Base-by-base conservation (phyloP, 1,140 invertebrate genomes). In the Vollenhovia emeryi region DNA sequence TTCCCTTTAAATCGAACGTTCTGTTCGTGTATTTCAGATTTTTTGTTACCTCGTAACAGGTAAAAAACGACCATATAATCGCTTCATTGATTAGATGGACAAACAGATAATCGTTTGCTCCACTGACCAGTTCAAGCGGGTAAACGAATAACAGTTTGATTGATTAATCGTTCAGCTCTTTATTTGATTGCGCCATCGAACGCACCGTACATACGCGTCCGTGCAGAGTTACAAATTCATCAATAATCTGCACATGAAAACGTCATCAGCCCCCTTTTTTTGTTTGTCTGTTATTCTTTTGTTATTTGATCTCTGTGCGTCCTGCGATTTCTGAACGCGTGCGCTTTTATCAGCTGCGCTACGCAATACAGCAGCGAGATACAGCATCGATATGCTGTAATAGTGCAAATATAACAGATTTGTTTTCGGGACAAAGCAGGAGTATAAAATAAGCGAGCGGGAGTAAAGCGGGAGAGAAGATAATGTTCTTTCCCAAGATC, bases 131-230 rank as follows among this genome's bases (percentile, higher is more conserved):
- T 57, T 57, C 66, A 71, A 82, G 78, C 78, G 78, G 66, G 50
- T 82, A 82, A 82, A 82, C 78, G 78, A 82, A 82, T 82, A 80
- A 82, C 78, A 71, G 50, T 73, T 82, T 82, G 78, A 82, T 82
- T 71, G 78, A 82, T 82, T 82, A 82, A 82, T 82, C 66, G 78
- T 45, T 82, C 50, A 24, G 78, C 59, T 82, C 78, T 82, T 82
- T 73, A 82, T 82, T 82, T 82, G 78, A 82, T 82, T 82, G 78
- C 66, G n/a, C 78, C 78, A 73, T 82, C 78, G 36, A 73, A 57
- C 50, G 33, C 30, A 21, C n/a, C 48, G 48, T 64, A 43, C 24
- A 50, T 24, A 30, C 50, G 64, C 40, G 50, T 43, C 24, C 64
- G 21, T 27, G 66, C 52, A 27, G 24, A 43, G 78, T 82, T 82